Conservation (phyloP, 2,888 invertebrate genomes). For the Myopa tessellatipennis region DNA sequence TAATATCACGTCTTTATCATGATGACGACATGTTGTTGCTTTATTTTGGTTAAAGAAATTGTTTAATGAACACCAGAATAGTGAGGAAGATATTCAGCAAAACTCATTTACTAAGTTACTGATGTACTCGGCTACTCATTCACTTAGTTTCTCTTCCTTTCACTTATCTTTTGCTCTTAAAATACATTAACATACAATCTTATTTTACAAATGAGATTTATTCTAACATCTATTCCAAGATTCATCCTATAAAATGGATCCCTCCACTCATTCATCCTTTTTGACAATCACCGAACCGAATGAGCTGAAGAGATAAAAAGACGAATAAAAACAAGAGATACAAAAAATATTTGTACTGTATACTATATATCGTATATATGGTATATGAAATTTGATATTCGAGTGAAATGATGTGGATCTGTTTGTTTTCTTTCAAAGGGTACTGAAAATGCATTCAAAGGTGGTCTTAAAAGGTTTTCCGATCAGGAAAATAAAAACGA, state of each 20-base stretch:
- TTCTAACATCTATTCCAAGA: background rate
- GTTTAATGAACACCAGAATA: background rate
- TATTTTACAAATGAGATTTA: too few relatives aligned
- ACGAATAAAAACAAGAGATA: background rate
- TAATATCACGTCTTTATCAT: conserved; percentile 12
- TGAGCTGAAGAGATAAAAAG: conserved; percentile 7
- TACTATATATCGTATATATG: too few relatives aligned
- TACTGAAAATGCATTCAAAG: background rate
- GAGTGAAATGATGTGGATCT: background rate
- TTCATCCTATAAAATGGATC: background rate
- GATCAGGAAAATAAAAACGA: background rate
- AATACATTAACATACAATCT: too few relatives aligned
- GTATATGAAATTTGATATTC: conserved; percentile 11
- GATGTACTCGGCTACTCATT: background rate
- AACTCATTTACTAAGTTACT: conserved; percentile 10
- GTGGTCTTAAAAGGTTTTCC: conserved; percentile 21
- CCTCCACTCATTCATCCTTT: background rate
- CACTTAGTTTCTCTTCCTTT: background rate
- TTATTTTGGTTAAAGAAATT: conserved; percentile 15
- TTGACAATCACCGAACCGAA: background rate
- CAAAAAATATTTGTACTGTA: too few relatives aligned
- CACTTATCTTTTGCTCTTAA: background rate
- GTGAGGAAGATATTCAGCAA: background rate
- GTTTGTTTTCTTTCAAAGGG: background rate
- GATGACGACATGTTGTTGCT: background rate